Conservation (phyloP, 2,113 vertebrate species). For the Ardeotis arabs region DNA sequence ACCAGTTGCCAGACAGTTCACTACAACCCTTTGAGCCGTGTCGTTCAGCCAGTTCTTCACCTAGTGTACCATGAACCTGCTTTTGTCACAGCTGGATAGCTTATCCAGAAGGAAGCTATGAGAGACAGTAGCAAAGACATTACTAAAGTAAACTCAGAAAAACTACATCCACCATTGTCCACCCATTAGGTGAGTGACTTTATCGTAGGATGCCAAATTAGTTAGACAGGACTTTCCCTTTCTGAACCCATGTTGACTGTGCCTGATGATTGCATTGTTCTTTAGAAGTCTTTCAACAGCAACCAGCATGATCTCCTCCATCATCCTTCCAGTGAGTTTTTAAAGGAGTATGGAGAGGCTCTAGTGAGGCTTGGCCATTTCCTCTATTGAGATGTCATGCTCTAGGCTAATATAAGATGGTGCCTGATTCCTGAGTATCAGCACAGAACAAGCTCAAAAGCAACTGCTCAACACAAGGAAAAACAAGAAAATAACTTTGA, state of each 20-base stretch:
- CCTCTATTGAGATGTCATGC: not conserved
- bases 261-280: not conserved
- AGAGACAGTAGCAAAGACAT: too few species aligned
- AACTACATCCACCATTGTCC: not conserved
- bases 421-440: not conserved
- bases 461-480: not conserved
- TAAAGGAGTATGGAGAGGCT: not conserved
- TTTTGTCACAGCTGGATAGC: too few species aligned
- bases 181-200: not conserved
- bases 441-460: not conserved
- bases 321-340: not conserved
- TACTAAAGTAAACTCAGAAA: not conserved
- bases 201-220: not conserved
- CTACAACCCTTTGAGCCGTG: not conserved
- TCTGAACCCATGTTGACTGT: not conserved
- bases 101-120: too few species aligned
- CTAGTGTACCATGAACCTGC: too few species aligned
- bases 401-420: not conserved
- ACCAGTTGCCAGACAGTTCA: too few species aligned
- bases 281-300: not conserved
- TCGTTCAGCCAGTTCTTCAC: not conserved
- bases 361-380: not conserved
- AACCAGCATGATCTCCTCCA: not conserved
- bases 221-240: not conserved
- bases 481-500: not conserved